Conservation (phyloP, 2,797 vertebrate species). For the Leucoraja ocellata region DNA sequence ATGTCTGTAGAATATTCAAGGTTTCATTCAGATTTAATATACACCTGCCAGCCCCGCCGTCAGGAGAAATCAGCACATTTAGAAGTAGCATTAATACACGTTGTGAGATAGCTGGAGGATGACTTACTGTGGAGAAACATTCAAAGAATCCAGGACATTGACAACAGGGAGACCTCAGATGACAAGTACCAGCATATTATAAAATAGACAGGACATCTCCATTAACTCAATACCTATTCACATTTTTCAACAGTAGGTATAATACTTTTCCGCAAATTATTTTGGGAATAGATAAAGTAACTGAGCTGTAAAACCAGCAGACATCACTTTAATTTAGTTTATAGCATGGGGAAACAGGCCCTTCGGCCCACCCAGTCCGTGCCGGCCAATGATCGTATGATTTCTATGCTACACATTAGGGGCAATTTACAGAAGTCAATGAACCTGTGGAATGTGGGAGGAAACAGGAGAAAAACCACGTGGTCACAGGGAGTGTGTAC, state of each 20-base stretch:
- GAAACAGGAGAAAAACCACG: no score
- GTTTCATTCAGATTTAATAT: background rate
- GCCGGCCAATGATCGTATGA: no score
- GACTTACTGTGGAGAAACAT: background rate
- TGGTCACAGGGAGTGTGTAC: no score
- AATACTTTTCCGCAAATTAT: background rate
- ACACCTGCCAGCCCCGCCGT: slow-evolving; percentile 5
- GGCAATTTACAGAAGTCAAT: no score
- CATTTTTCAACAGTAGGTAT: background rate
- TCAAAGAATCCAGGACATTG: background rate
- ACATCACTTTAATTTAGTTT: no score
- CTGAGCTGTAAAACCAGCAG: background rate
- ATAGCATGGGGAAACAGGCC: no score
- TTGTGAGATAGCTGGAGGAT: background rate
- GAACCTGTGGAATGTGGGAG: no score
- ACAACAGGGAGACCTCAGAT: background rate
- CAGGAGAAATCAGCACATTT: background rate
- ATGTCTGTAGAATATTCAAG: slow-evolving; percentile 10
- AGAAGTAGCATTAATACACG: background rate
- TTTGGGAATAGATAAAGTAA: background rate
- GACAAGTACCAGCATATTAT: background rate
- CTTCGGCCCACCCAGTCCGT: no score
- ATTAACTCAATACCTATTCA: background rate
- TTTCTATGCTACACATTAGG: no score
- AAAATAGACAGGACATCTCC: background rate